Base-by-base conservation (phyloP, 2,113 vertebrate genomes). In the Nothoprocta pentlandii region DNA sequence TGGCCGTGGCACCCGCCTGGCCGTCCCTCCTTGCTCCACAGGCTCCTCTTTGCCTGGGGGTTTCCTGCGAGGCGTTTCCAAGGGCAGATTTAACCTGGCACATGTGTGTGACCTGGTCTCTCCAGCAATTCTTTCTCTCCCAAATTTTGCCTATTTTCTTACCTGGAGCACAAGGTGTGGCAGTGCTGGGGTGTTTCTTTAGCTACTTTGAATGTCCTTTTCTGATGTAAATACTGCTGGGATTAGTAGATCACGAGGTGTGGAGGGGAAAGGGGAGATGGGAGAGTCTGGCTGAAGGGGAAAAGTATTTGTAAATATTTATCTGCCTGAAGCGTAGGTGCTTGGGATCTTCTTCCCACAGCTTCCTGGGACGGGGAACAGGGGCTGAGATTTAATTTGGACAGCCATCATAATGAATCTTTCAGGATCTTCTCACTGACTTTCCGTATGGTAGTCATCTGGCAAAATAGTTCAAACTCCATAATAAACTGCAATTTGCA, bases 1-100 rank as follows among this genome's bases (percentile, higher is more conserved):
- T 16, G 16, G 68, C 93, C 1, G 92, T 93, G 47, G 94, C 91
- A 93, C 87, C 26, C 95, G 54, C 28, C 28, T 32, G 30, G 54
- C 54, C 54, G 32, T 58, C 54, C 28, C 54, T 58, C 16, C 9
- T 19, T 10, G 16, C 30, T 32, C 28, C 30, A 9, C 4, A 4
- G 16, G 54, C 54, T 74, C 20, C 63, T 42, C 30, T 0, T 0
- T n/a, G 34, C 78, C 54, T 1, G 0, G 34, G 69, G 0, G 32
- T 81, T 58, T 66, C 75, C 59, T 4, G 0, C 34, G 0, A 49
- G 69, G 54, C 0, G 2, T 74, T n/a, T 20, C 61, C 66, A 16
- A 78, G 34, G 22, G 19, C 70, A 81, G 1, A 68, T 39, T 58
- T 19, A 2, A 47, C 42, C 23, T 1, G 5, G 76, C 34, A 63